Evolutionary conservation across 2,888 invertebrate genomes (phyloP).

Genomic region (Drosophila anomelani): DNA sequence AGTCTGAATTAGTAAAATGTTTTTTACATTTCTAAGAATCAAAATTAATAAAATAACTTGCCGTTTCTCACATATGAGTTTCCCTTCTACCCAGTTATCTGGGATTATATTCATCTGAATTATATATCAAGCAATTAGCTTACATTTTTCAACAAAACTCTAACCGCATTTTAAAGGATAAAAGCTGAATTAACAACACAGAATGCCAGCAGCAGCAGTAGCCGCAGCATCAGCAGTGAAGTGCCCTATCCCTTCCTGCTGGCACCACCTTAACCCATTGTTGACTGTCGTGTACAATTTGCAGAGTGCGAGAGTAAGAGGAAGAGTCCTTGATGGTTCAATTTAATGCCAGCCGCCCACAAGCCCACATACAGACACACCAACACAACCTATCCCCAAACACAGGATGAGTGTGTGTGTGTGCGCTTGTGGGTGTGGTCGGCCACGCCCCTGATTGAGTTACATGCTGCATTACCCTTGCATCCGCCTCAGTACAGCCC

Average conservation of each 20-base stretch:
- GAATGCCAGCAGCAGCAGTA: background rate
- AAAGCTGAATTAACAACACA: constrained; percentile 1
- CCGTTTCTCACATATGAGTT: background rate
- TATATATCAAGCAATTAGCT: background rate
- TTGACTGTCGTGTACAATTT: constrained; percentile 52
- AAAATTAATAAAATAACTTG: background rate
- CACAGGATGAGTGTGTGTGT: constrained; percentile 10
- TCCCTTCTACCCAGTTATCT: background rate
- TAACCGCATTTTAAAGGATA: constrained; percentile 1
- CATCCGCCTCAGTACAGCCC: constrained; percentile 26
- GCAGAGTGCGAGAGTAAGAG: constrained; percentile 45
- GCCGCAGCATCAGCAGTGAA: background rate
- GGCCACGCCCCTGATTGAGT: constrained; percentile 69
- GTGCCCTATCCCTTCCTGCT: background rate
- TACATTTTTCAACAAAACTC: background rate
- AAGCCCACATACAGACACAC: background rate
- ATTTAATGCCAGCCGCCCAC: constrained; percentile 35
- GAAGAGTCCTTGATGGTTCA: constrained; percentile 62
- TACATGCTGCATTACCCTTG: constrained; percentile 56
- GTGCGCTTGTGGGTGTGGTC: constrained; percentile 21
- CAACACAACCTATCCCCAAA: background rate
- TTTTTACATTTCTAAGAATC: background rate
- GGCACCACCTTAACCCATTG: constrained; percentile 13
- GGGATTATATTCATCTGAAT: background rate
- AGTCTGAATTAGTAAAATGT: background rate